phyloP scores from a whole-genome alignment of 2,888 invertebrate genomes.

The Acrocera orbiculus region DNA sequence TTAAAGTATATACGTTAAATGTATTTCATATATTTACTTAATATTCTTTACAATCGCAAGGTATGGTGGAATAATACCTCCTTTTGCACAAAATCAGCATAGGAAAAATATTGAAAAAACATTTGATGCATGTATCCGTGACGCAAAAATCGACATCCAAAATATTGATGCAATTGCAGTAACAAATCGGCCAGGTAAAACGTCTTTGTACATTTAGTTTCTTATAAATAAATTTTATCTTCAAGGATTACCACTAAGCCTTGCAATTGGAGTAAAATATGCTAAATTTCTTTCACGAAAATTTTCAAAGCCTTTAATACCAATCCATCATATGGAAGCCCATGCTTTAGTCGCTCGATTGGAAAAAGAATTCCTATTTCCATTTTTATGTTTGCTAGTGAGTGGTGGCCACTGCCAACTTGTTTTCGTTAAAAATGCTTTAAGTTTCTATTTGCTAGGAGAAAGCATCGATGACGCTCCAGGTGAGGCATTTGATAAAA shows the following conservation, averaged over 20 bases:
- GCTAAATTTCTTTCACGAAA: slow-evolving; percentile 54
- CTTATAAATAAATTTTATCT: too few relatives aligned
- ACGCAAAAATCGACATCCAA: slow-evolving; percentile 38
- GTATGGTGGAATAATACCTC: slow-evolving; percentile 68
- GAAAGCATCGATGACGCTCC: slow-evolving; percentile 69
- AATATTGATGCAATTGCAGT: slow-evolving; percentile 77
- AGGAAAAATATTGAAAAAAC: slow-evolving; percentile 55
- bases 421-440: slow-evolving; percentile 51
- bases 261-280: slow-evolving; percentile 65
- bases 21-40: not conserved
- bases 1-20: slow-evolving; percentile 36
- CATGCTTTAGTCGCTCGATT: slow-evolving; percentile 84
- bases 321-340: slow-evolving; percentile 98
- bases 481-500: slow-evolving; percentile 89
- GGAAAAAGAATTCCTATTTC: slow-evolving; percentile 51
- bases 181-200: slow-evolving; percentile 64
- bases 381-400: slow-evolving; percentile 73
- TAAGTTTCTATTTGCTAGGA: slow-evolving; percentile 66
- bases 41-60: slow-evolving; percentile 16
- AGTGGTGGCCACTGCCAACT: slow-evolving; percentile 89
- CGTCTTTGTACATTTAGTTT: too few relatives aligned
- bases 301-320: slow-evolving; percentile 66
- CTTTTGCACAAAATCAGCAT: slow-evolving; percentile 69
- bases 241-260: slow-evolving; percentile 54
- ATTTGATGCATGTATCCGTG: slow-evolving; percentile 46